Evolutionary conservation across 2,113 vertebrate genomes (phyloP), one percentile per base, ranked within the genome.

Genomic region (Platichthys flesus): DNA sequence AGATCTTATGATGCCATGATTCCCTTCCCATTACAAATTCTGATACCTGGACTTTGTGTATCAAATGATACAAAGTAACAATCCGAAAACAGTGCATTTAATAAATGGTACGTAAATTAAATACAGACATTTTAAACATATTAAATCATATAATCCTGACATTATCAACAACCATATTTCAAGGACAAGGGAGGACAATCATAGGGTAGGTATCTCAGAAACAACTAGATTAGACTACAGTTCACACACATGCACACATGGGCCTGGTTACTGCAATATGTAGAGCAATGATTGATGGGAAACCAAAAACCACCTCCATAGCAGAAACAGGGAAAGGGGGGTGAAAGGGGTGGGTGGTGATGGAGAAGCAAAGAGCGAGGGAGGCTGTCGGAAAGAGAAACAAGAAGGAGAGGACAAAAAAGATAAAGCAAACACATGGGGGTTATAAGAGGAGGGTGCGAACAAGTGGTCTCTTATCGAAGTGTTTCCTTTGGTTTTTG

Each of bases 181-280:
- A 18, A 37, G 9, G 57, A 66, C 26, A 40, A 42, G 6, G 15
- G 24, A 40, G 28, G 37, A 13, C 26, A 65, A 45, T 9, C 47
- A 18, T 20, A 35, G 4, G 40, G 18, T n/a, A 28, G 59, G 58
- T 18, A 37, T 62, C 62, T 69, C 23, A 18, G 35, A 74, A 81
- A 51, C 58, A 79, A 40, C 45, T 52, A 67, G 81, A 62, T 86
- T 83, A 76, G 58, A 74, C 82, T 85, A 64, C 73, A 69, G 40
- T n/a, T 28, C 64, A 60, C 61, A 42, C 72, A 57, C 5, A 65
- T 21, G 18, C n/a, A 20, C 51, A 93, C 84, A 91, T 92, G 91
- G 86, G 60, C 69, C 82, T 90, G 78, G 87, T 93, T 93, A 89
- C 81, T 79, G 78, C 83, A 87, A 76, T 85, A 82, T 83, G 68